Percentiles rank a stretch among this genome's conserved stretches.
Conservation (phyloP, 2,113 vertebrate species). For the Pteruthius melanotis region DNA sequence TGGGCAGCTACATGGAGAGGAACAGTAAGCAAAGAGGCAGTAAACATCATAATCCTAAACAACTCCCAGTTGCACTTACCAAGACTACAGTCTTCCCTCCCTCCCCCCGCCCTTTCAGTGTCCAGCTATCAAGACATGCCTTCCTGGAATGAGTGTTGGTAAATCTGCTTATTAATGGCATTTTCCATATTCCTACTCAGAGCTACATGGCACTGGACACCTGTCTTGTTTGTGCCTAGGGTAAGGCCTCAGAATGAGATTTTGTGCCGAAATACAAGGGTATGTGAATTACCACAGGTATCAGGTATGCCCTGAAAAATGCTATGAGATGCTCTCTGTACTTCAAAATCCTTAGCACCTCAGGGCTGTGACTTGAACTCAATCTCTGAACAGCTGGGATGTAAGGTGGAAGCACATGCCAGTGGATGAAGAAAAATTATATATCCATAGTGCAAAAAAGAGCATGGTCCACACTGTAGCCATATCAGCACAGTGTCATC, state of each 20-base stretch:
- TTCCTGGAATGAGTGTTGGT: not conserved
- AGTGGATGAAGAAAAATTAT: not conserved
- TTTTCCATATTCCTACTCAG: not conserved
- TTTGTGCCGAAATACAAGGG: not conserved
- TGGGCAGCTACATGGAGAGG: not conserved
- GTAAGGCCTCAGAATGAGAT: not conserved
- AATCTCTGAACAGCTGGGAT: not conserved
- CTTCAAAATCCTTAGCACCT: not conserved
- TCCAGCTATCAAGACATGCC: not conserved
- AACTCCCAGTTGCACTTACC: not conserved
- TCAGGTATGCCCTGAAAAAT: not conserved
- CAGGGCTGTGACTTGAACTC: not conserved
- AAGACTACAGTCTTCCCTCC: not conserved
- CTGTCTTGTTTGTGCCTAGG: not conserved
- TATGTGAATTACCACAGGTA: not conserved
- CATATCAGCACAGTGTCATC: not conserved
- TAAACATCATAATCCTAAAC: not conserved
- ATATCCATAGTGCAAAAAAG: not conserved
- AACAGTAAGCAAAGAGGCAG: not conserved
- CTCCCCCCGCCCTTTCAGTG: accelerated
- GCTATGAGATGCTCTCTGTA: accelerated
- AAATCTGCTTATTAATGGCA: not conserved
- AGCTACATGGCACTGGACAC: not conserved
- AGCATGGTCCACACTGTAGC: not conserved
- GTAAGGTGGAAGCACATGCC: not conserved